Evolutionary conservation across 2,888 invertebrate species (phyloP), one percentile per base, ranked within the genome.

Genomic region (Leucophenga montana): DNA sequence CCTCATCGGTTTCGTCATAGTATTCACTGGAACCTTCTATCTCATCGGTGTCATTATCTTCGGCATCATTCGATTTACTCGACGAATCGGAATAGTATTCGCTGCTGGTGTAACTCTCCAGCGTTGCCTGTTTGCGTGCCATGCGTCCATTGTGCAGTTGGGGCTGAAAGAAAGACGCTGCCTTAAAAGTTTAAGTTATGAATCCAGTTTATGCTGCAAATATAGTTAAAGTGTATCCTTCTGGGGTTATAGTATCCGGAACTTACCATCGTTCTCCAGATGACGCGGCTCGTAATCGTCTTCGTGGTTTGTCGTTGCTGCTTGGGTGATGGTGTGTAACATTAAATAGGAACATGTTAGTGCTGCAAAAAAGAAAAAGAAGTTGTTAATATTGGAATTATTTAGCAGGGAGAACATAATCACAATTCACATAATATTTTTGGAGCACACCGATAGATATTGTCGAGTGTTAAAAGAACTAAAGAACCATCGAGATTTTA

Each of bases 151-250:
- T 69, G 22, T 76, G 75, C 54, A 75, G 72, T 22, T 84, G 80
- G 62, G 87, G 84, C 88, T 88, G 88, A 83, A 88, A 88, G 81
- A 86, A 86, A 87, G 88, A 88, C 84, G 87, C 88, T 88, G 86
- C 87, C 87, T 88, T 88, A 86, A 87, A 86, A 85, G 87, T 82
- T 83, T 78, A 83, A 78, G 79, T 80, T 78, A 75, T 80, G 79
- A 79, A 77, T 74, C 61, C 69, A 54, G 78, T 76, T 73, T 68
- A 48, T 50, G 50, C 16, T 50, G 71, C 71, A 67, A 69, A 66
- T 57, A 53, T 64, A 71, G 50, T 61, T 67, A 27, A 62, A 68
- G 57, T 67, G 18, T 48, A 65, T 46, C 66, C 62, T 59, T 27
- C n/a, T 50, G 53, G 54, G 57, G 66, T 56, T 46, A 2, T 16